These are phyloP conservation scores for Piliocolobus tephrosceles DNA, from an alignment of 2,113 vertebrate species.

Conservation along the genomic window DNA sequence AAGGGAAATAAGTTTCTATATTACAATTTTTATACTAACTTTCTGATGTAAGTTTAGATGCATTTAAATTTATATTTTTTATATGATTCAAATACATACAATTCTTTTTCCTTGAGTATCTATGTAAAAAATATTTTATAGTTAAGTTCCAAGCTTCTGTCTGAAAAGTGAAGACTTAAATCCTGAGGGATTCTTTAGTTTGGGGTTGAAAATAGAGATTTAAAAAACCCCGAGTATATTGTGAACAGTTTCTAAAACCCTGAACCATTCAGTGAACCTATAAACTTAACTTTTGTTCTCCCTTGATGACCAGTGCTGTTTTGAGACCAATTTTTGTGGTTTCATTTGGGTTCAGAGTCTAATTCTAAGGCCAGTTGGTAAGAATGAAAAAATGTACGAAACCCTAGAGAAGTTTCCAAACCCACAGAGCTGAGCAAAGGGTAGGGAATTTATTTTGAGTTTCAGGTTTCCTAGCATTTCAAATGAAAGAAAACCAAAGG, in stretches of 20 bases:
- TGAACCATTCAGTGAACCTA: slow-evolving; percentile 34
- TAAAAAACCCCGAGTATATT: neutral
- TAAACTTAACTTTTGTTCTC: slow-evolving; percentile 51
- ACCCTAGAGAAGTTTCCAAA: slow-evolving; percentile 60
- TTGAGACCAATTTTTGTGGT: slow-evolving; percentile 58
- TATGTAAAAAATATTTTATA: neutral
- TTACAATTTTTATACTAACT: neutral
- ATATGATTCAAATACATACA: neutral
- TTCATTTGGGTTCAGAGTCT: slow-evolving; percentile 41
- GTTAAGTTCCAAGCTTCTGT: slow-evolving; percentile 12
- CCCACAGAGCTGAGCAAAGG: slow-evolving; percentile 49
- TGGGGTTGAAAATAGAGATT: slow-evolving; percentile 20
- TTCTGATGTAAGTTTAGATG: neutral
- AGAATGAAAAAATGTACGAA: slow-evolving; percentile 54
- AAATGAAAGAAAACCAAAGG: slow-evolving; percentile 58
- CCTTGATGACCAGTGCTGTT: neutral
- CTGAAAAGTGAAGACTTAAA: slow-evolving; percentile 18
- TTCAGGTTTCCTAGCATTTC: slow-evolving; percentile 71
- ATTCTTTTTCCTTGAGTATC: neutral
- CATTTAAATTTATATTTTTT: neutral
- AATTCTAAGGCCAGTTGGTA: slow-evolving; percentile 52
- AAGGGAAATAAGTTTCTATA: neutral
- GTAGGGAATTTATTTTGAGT: slow-evolving; percentile 62
- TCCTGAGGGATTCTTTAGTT: slow-evolving; percentile 11
- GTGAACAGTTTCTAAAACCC: slow-evolving; percentile 33